phyloP scores from a whole-genome alignment of 2,113 vertebrate species.

The Poeciliopsis occidentalis region DNA sequence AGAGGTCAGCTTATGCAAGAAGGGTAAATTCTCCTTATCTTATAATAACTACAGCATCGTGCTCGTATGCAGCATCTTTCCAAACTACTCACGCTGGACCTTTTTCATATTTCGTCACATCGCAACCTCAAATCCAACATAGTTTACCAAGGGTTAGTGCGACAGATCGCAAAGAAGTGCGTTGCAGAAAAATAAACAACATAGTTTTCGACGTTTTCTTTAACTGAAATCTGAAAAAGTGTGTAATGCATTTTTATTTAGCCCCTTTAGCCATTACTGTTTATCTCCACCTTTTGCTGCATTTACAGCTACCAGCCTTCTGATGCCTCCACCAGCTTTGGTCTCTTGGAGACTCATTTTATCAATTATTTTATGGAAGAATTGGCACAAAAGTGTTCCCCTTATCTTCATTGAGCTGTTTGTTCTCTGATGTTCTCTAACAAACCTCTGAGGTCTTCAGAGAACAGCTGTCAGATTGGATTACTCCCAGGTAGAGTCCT shows the following conservation, averaged over 20 bases:
- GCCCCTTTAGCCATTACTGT: not conserved
- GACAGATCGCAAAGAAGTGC: not conserved
- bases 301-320: not conserved
- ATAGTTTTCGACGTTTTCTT: not conserved
- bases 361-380: not conserved
- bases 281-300: not conserved
- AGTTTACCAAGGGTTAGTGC: not conserved
- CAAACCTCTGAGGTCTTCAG: too few species aligned
- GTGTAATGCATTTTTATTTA: not conserved
- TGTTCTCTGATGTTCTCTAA: not conserved
- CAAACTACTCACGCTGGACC: not conserved
- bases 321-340: not conserved
- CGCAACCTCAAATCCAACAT: not conserved
- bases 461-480: too few species aligned
- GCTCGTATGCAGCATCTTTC: not conserved
- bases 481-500: too few species aligned
- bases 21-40: constrained; percentile 24
- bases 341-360: not conserved
- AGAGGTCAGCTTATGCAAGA: constrained; percentile 38
- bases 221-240: not conserved
- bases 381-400: not conserved
- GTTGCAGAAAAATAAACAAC: not conserved
- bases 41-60: not conserved
- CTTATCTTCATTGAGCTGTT: not conserved
- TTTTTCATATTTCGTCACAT: not conserved